Conservation (phyloP, 2,888 invertebrate genomes). For the Papilio demoleus region DNA sequence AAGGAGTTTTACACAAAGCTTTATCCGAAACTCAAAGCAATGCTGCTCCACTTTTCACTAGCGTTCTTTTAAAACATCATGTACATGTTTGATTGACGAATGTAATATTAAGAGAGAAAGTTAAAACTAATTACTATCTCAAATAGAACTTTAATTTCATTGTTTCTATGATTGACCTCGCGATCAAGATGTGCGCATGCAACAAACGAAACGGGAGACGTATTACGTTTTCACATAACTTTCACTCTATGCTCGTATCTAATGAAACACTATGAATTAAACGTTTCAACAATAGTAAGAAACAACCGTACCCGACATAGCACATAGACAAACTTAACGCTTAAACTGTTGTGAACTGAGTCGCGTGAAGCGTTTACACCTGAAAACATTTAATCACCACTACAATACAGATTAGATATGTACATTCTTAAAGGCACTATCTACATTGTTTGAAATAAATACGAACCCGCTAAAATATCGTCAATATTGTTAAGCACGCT, state of each 20-base stretch:
- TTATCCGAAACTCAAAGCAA: neutral
- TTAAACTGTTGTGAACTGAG: constrained; percentile 52
- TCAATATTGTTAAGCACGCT: constrained; percentile 59
- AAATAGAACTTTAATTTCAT: constrained; percentile 16
- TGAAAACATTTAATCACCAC: constrained; percentile 51
- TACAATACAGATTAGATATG: constrained; percentile 70
- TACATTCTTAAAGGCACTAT: constrained; percentile 41
- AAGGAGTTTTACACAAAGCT: neutral
- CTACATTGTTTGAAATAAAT: constrained; percentile 43
- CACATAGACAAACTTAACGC: constrained; percentile 56
- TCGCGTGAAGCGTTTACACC: constrained; percentile 56
- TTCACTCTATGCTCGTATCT: constrained; percentile 38
- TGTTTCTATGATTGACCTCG: constrained; percentile 37
- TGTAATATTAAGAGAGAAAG: constrained; percentile 6
- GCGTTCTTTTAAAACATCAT: neutral
- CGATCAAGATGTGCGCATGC: constrained; percentile 37
- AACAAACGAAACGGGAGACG: constrained; percentile 38
- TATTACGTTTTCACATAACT: constrained; percentile 37
- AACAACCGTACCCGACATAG: constrained; percentile 50
- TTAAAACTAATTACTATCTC: constrained; percentile 12
- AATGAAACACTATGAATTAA: constrained; percentile 45
- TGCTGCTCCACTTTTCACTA: neutral
- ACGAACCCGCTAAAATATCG: constrained; percentile 67
- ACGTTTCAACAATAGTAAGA: constrained; percentile 45
- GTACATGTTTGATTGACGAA: constrained; percentile 2